Base-by-base conservation (phyloP, 2,888 invertebrate species). In the Nomada fabriciana region DNA sequence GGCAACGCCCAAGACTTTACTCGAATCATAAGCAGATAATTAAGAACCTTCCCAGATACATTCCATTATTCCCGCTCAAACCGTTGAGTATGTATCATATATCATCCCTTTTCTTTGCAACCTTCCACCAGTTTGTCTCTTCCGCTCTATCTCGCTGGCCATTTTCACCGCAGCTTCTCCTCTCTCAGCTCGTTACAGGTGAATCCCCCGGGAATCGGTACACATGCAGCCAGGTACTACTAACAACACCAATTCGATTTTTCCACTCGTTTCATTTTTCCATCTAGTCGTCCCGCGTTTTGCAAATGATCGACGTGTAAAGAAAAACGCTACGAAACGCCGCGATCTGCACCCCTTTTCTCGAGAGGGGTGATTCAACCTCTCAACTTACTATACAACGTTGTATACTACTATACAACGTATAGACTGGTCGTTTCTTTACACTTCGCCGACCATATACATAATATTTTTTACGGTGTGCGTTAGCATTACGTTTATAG, bases 81-180 rank as follows among this genome's bases (percentile, higher is more conserved):
- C 29, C 18, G 7, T 59, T 36, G 36, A 36, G n/a, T n/a, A n/a
- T n/a, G n/a, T n/a, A n/a, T 36, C 36, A 5, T 7, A 7, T 36
- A 36, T 7, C 13, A 2, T 25, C 13, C 13, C 13, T 25, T 29
- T 29, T 23, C 55, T 55, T 55, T 23, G 23, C 57, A 29, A 59
- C 7, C 18, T 18, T 18, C 5, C 29, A 29, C 25, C 47, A 29
- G 15, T 47, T 47, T 15, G 15, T 15, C 47, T 15, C 13, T 15
- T 13, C 7, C 36, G 36, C 36, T 36, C 36, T 23, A 42, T 57
- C 18, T 43, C 43, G 25, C 69, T 10, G 36, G 36, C 47, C n/a
- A 50, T 43, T 70, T 59, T 25, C 59, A n/a, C 50, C 70, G 29
- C 7, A 29, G n/a, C 29, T 69, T 13, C 13, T 47, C 47, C 47